Evolutionary conservation across 2,888 invertebrate species (phyloP), one percentile per base, ranked within the genome.

Genomic region (Euproctis similis): DNA sequence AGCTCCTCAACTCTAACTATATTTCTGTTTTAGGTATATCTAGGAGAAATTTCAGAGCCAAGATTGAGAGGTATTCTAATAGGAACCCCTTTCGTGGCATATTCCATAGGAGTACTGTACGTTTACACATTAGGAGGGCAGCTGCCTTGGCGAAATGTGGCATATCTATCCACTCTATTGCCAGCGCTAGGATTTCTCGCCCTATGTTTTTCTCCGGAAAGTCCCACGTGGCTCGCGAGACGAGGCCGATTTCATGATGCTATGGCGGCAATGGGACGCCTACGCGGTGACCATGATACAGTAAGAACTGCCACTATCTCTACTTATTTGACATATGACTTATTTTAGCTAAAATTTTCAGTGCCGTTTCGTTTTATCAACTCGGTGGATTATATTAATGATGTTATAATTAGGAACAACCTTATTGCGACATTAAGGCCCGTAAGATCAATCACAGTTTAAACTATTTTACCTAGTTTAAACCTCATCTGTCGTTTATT

Each of bases 21-120:
- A 11, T 23, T 30, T 8, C 26, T 28, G 8, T 31, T 66, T 1
- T 69, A 92, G 93, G 90, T 93, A 2, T 87, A 92, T 42, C 85
- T 93, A 37, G 91, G 92, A 3, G 93, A 93, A 75, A 90, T 90
- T 37, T 88, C 92, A 2, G 91, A 92, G 46, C 90, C 92, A 11
- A 86, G 88, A 49, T 64, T 92, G 9, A 85, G 93, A 33, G 91
- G 92, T 2, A 36, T 85, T 26, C 78, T 92, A 6, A 88, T 90
- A 13, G 91, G 91, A n/a, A 87, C 89, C 0, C 90, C 91, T 0
- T 90, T 91, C 53, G 89, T 91, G 12, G 89, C 92, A 9, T 93
- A 93, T 52, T 90, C 92, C 0, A 67, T 90, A 17, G 93, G 93
- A 12, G 92, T 93, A 23, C 76, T 93, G 0, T 72, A 92, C 30